Percentiles rank a stretch among this genome's conserved stretches.
These are phyloP conservation scores for Poicephalus gulielmi DNA, from an alignment of 2,113 vertebrate species.

Conservation along the genomic window DNA sequence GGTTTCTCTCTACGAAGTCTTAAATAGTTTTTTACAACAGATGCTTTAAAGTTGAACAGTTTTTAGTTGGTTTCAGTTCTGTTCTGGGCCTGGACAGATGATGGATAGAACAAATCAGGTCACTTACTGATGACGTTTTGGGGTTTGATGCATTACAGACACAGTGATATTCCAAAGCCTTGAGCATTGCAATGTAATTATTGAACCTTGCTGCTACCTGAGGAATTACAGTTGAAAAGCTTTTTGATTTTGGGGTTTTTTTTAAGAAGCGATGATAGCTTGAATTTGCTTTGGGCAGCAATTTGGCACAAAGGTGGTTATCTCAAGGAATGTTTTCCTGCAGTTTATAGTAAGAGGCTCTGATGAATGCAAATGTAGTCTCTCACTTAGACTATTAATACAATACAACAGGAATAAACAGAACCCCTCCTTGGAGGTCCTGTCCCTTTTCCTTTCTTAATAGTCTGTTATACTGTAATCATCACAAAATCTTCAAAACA, in stretches of 20 bases:
- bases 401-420: not conserved
- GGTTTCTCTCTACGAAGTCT: not conserved
- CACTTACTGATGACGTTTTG: not conserved
- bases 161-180: not conserved
- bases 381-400: not conserved
- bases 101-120: not conserved
- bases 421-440: not conserved
- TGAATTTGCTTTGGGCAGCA: not conserved
- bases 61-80: constrained; percentile 1
- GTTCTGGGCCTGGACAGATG: not conserved
- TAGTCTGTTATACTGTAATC: not conserved
- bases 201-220: not conserved
- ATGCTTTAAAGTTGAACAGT: constrained; percentile 10
- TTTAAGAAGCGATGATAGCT: not conserved
- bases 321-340: not conserved
- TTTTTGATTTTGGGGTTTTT: not conserved
- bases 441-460: not conserved
- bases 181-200: not conserved
- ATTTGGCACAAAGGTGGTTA: not conserved
- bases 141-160: not conserved
- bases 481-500: not conserved
- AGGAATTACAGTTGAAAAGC: not conserved
- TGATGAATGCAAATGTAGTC: not conserved
- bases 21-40: not conserved
- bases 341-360: not conserved